Evolutionary conservation across 2,113 vertebrate genomes (phyloP).

Genomic region (Hemibagrus wyckioides): DNA sequence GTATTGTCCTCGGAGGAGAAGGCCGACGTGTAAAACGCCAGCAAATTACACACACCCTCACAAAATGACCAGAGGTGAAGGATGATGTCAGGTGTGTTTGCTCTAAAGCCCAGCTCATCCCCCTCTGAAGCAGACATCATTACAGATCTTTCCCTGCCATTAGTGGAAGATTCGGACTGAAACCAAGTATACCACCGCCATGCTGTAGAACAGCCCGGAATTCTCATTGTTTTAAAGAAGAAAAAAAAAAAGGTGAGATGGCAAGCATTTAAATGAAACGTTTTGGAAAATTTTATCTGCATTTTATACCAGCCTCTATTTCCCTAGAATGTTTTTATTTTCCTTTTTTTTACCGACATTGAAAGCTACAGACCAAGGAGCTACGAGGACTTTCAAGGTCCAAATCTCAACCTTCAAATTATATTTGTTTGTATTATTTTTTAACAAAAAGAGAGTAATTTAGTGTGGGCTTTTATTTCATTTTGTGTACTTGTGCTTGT

Average conservation of each 20-base stretch:
- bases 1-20: conserved; percentile 44
- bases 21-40: conserved; percentile 42
- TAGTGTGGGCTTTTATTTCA: conserved; percentile 79
- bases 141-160: conserved; percentile 27
- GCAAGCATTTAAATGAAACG: conserved; percentile 68
- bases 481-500: conserved; percentile 85
- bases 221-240: conserved; percentile 56
- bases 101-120: conserved; percentile 16
- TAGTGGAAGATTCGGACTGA: conserved; percentile 41
- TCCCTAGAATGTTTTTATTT: conserved; percentile 80
- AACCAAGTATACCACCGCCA: conserved; percentile 25
- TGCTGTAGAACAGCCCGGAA: conserved; percentile 44
- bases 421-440: conserved; percentile 71
- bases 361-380: conserved; percentile 97
- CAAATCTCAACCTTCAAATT: conserved; percentile 74
- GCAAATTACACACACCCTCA: conserved; percentile 8
- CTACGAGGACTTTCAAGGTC: conserved; percentile 83
- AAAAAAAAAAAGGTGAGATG: conserved; percentile 38
- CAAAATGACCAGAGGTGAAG: conserved; percentile 18
- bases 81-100: conserved; percentile 20
- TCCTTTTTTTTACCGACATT: conserved; percentile 77
- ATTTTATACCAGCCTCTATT: conserved; percentile 83
- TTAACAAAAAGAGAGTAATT: conserved; percentile 71
- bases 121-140: conserved; percentile 21
- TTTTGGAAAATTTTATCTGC: conserved; percentile 70